Evolutionary conservation across 2,113 vertebrate species (phyloP), one percentile per base, ranked within the genome.

Genomic region (Pachyramphus minor): DNA sequence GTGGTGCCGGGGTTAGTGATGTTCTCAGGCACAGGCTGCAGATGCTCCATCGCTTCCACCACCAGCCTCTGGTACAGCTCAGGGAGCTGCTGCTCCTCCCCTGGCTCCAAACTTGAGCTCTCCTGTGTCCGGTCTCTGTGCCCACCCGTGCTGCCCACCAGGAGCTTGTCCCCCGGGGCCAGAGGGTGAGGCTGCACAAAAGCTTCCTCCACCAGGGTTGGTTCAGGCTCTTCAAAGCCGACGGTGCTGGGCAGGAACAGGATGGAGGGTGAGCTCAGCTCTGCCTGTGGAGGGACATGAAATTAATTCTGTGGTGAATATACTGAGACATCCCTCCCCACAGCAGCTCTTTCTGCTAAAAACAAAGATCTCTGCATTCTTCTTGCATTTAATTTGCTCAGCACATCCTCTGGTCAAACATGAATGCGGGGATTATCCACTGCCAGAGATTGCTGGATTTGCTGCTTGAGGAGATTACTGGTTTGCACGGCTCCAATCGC

Each of bases 161-260:
- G 22, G 31, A 14, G 37, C 21, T 52, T 47, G 9, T 39, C 76
- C 78, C 2, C 35, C 10, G 53, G 39, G 9, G 2, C 4, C 6
- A 50, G 0, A 11, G 8, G 12, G 6, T 87, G 58, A 0, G 47
- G 12, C 2, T 42, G 73, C 14, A 4, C n/a, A 1, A 9, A 79
- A 31, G 53, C 62, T 45, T 98, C 98, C 15, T 93, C 96, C 49
- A 98, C 91, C 23, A 95, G 33, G 8, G 84, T 93, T 4, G 92
- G 78, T 25, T 98, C 96, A 1, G 98, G 98, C 50, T 98, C 98
- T 22, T 98, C 97, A 4, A 86, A 94, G 64, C 6, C 27, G 25
- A 52, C 2, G 4, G 20, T 5, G 21, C 52, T 14, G 37, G 41
- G 59, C 35, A 80, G 58, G 74, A 96, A 87, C 9, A 33, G 90